Percentiles rank a stretch among this genome's conserved stretches.
phyloP scores from a whole-genome alignment of 2,888 invertebrate species.

The Bellardia bayeri region DNA sequence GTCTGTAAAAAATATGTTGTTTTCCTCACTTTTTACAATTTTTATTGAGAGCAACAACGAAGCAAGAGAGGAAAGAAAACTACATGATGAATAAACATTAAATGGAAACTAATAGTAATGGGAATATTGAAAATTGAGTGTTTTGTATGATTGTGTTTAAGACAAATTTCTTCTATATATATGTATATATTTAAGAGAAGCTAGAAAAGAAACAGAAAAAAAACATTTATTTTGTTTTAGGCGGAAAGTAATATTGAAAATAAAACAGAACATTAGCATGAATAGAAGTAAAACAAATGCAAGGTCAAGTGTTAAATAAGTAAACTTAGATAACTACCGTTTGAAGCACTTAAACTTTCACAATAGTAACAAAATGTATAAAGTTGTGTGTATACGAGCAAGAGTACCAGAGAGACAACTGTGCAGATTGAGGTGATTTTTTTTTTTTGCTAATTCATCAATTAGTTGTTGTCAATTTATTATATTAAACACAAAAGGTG shows the following conservation, averaged over 20 bases:
- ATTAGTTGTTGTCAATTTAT: slow-evolving; percentile 2
- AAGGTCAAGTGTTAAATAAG: slow-evolving; percentile 62
- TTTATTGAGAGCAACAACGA: background rate
- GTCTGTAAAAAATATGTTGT: background rate
- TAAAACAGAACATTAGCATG: background rate
- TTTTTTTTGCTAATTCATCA: background rate
- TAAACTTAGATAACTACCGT: slow-evolving; percentile 59
- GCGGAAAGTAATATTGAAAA: no score
- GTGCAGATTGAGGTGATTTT: background rate
- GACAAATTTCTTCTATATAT: background rate
- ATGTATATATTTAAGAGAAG: background rate
- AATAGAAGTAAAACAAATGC: slow-evolving; percentile 32
- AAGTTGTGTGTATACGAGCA: no score
- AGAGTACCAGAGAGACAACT: no score
- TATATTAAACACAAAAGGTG: background rate
- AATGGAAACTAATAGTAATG: slow-evolving; percentile 40
- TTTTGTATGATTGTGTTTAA: background rate
- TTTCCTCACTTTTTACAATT: background rate
- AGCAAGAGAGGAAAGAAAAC: background rate
- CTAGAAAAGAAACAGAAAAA: background rate
- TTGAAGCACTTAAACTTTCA: no score
- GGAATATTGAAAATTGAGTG: slow-evolving; percentile 19
- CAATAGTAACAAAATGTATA: no score
- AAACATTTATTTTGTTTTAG: slow-evolving; percentile 16
- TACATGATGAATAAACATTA: slow-evolving; percentile 28